Evolutionary conservation across 1,140 invertebrate genomes (phyloP), one percentile per base, ranked within the genome.

Genomic region (Philaenus spumarius): DNA sequence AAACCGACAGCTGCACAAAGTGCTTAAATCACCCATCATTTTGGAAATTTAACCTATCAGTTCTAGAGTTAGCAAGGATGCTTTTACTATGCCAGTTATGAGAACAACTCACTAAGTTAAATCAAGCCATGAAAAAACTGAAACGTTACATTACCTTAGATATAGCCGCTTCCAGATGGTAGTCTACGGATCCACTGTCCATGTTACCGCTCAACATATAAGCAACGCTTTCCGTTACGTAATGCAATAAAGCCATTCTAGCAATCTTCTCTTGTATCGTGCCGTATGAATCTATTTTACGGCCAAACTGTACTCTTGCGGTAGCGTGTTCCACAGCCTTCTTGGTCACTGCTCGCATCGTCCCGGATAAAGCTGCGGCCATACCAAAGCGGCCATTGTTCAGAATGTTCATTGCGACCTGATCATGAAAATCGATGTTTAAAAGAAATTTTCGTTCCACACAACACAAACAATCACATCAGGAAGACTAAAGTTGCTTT

Each of bases 381-480:
- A 99, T 99, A 60, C 97, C 96, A 78, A 99, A 99, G 55, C 97
- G 79, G 22, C 97, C 97, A 76, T 97, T 98, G 73, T 99, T 99
- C 12, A 99, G 77, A 72, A 99, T 98, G 71, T 95, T 95, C 93
- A 99, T 98, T 6, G 97, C 97, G 58, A 99, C 86, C 81, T 82
- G n/a, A n/a, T n/a, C n/a, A n/a, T n/a, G n/a, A n/a, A n/a, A n/a
- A n/a, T n/a, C n/a, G n/a, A n/a, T n/a, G n/a, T n/a, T n/a, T n/a
- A n/a, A n/a, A n/a, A n/a, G n/a, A n/a, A n/a, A n/a, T n/a, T n/a
- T n/a, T n/a, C n/a, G n/a, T n/a, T n/a, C n/a, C n/a, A n/a, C n/a
- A n/a, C n/a, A n/a, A n/a, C n/a, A n/a, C n/a, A n/a, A n/a, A n/a
- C n/a, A n/a, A n/a, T n/a, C n/a, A n/a, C n/a, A n/a, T n/a, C n/a